Conservation (phyloP, 2,113 vertebrate species). For the Ariopsis seemanni region DNA sequence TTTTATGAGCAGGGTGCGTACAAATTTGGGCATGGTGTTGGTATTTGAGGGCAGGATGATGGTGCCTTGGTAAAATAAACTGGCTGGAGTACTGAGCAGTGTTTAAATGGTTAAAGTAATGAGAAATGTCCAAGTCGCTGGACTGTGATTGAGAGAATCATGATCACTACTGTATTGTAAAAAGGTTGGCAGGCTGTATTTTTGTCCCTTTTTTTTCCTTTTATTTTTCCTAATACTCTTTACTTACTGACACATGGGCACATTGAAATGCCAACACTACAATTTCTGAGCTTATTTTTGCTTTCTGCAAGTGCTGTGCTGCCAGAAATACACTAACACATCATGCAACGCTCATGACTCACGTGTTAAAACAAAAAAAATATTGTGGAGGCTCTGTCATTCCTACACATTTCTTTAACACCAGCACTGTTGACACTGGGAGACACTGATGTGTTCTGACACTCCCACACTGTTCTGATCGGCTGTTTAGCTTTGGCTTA, state of each 20-base stretch:
- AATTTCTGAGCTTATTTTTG: background rate
- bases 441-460: background rate
- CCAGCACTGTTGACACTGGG: background rate
- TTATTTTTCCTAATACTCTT: background rate
- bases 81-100: no score
- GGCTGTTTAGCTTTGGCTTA: background rate
- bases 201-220: background rate
- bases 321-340: slow-evolving; percentile 9
- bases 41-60: no score
- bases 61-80: no score
- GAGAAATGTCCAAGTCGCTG: background rate
- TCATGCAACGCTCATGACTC: slow-evolving; percentile 16
- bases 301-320: background rate
- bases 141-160: background rate
- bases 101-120: background rate
- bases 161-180: background rate
- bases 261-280: background rate
- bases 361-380: background rate
- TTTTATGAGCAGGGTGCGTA: no score
- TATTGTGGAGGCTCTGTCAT: background rate
- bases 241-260: background rate
- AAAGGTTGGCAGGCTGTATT: background rate
- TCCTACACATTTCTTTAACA: slow-evolving; percentile 11
- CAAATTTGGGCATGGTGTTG: no score
- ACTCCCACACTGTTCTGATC: background rate